These are phyloP conservation scores for Nomada ferruginata DNA, from an alignment of 2,888 invertebrate genomes.

Conservation along the genomic window DNA sequence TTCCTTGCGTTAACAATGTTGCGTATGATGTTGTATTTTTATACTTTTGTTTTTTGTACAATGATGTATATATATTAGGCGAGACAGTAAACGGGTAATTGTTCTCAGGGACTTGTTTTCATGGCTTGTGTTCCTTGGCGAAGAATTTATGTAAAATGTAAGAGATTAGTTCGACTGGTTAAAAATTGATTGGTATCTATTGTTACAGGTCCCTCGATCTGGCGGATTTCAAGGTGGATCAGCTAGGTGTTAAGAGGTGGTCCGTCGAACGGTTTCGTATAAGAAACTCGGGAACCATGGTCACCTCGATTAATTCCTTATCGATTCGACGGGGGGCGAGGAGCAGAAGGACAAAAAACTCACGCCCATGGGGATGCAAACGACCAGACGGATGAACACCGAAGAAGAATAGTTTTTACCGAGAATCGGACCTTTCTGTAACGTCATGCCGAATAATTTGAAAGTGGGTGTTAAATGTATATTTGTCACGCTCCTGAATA, in stretches of 20 bases:
- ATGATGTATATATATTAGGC: no score
- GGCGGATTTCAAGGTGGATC: slow-evolving; percentile 15
- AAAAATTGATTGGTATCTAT: neutral
- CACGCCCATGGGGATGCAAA: slow-evolving; percentile 57
- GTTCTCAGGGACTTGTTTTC: no score
- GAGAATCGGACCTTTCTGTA: slow-evolving; percentile 43
- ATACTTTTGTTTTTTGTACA: no score
- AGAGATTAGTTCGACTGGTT: neutral
- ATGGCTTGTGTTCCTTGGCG: no score
- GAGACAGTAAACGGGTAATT: no score
- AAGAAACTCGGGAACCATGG: slow-evolving; percentile 49
- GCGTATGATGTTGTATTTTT: no score
- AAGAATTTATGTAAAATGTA: no score
- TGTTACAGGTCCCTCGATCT: slow-evolving; percentile 1
- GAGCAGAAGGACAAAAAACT: slow-evolving; percentile 44
- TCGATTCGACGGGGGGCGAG: slow-evolving; percentile 59
- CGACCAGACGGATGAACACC: slow-evolving; percentile 52
- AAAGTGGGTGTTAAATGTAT: slow-evolving; percentile 62
- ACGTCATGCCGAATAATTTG: slow-evolving; percentile 58
- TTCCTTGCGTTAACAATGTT: slow-evolving; percentile 36
- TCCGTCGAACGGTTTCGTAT: slow-evolving; percentile 16
- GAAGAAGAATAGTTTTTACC: slow-evolving; percentile 50
- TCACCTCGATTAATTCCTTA: slow-evolving; percentile 59
- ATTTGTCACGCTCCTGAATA: slow-evolving; percentile 56
- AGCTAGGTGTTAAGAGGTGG: slow-evolving; percentile 17